These are phyloP conservation scores for Muscicapa adusta DNA, from an alignment of 2,113 vertebrate genomes.

Conservation along the genomic window DNA sequence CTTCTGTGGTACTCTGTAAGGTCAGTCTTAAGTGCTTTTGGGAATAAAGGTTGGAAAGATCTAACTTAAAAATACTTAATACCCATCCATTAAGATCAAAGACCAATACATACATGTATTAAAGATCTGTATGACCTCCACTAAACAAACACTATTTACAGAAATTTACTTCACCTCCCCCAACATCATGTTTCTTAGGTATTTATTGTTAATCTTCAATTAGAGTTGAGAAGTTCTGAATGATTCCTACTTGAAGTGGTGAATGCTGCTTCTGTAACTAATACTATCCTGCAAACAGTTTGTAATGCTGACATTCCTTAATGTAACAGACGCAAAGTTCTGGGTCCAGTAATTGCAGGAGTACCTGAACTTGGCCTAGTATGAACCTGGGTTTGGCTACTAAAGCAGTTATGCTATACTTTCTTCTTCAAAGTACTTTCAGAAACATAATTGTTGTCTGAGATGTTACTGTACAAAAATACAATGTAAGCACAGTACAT, in stretches of 20 bases:
- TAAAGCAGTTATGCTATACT: neutral
- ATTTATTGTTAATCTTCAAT: neutral
- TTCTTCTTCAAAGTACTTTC: neutral
- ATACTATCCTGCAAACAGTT: neutral
- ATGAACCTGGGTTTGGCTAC: neutral
- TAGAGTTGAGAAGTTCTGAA: neutral
- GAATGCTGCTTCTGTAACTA: neutral
- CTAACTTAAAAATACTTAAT: neutral
- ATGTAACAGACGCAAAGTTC: neutral
- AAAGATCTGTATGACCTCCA: neutral
- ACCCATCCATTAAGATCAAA: neutral
- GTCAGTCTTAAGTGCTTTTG: neutral
- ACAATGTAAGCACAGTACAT: neutral
- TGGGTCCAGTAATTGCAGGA: neutral
- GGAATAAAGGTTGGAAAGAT: neutral
- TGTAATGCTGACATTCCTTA: neutral
- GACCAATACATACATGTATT: neutral
- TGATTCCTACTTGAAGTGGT: neutral
- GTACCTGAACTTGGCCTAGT: neutral
- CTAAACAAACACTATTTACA: constrained; percentile 15
- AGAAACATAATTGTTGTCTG: neutral
- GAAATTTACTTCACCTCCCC: neutral
- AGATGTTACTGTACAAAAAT: neutral
- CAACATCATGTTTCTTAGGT: neutral
- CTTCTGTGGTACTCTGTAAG: neutral